A percentile compares a stretch with the other conserved stretches of the same genome.
These are phyloP conservation scores for Potamilus streckersoni DNA, from an alignment of 1,140 invertebrate genomes.

Conservation along the genomic window DNA sequence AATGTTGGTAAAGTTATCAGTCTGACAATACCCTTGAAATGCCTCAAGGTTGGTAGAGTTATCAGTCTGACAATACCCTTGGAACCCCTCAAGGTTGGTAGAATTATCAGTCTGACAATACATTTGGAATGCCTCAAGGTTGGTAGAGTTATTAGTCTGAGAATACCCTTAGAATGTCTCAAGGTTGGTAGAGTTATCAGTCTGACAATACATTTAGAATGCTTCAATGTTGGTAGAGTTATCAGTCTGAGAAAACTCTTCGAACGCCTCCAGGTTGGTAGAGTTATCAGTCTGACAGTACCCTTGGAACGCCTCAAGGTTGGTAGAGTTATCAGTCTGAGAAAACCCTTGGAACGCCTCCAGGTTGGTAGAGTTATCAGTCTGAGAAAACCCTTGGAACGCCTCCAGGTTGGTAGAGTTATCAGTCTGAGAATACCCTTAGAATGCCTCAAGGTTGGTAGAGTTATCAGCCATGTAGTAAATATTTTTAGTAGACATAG, in stretches of 20 bases:
- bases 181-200: constrained; percentile 21
- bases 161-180: too few species aligned
- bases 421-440: constrained; percentile 76
- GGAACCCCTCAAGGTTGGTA: too few species aligned
- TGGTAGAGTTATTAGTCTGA: background rate
- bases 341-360: too few species aligned
- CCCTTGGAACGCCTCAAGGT: constrained; percentile 55
- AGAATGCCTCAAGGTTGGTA: constrained; percentile 30
- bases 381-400: constrained; percentile 76
- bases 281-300: constrained; percentile 74
- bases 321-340: background rate
- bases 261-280: too few species aligned
- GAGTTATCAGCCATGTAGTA: background rate
- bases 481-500: too few species aligned
- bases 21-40: constrained; percentile 76
- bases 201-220: constrained; percentile 76
- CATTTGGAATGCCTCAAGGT: constrained; percentile 55
- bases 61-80: too few species aligned
- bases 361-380: constrained; percentile 21
- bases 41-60: constrained; percentile 27
- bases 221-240: constrained; percentile 26
- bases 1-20: constrained; percentile 18
- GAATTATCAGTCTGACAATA: constrained; percentile 74
- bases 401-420: constrained; percentile 24
- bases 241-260: too few species aligned